A percentile compares a stretch with the other conserved stretches of the same genome.
Evolutionary conservation across 2,797 vertebrate species (phyloP).

Genomic region (Prionace glauca): DNA sequence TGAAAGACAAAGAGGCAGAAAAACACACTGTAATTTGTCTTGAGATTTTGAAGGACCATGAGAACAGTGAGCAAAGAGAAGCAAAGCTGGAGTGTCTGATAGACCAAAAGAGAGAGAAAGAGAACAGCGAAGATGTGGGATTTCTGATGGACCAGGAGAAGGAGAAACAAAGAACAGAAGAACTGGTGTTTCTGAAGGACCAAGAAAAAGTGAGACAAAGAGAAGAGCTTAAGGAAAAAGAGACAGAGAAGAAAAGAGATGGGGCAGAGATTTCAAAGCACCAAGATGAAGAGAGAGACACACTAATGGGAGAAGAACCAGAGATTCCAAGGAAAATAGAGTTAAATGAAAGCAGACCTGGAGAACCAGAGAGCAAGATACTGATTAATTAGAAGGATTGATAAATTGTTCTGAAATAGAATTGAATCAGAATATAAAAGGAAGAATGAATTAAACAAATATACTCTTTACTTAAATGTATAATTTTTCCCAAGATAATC

Average conservation of each 20-base stretch:
- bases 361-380: background rate
- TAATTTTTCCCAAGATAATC: background rate
- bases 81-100: background rate
- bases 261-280: background rate
- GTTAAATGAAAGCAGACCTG: background rate
- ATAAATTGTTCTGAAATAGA: background rate
- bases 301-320: background rate
- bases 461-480: background rate
- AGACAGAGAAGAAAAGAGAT: background rate
- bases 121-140: background rate
- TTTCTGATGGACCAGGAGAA: background rate
- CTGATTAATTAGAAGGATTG: background rate
- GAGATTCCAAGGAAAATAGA: background rate
- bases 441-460: background rate
- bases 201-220: background rate
- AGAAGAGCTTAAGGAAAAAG: background rate
- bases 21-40: background rate
- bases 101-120: background rate
- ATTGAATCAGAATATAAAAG: background rate
- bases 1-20: background rate
- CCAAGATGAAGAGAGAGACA: background rate
- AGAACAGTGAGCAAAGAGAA: background rate
- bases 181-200: background rate
- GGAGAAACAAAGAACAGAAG: background rate
- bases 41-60: background rate